phyloP scores from a whole-genome alignment of 1,140 invertebrate genomes.

The Zaprionus vittiger region DNA sequence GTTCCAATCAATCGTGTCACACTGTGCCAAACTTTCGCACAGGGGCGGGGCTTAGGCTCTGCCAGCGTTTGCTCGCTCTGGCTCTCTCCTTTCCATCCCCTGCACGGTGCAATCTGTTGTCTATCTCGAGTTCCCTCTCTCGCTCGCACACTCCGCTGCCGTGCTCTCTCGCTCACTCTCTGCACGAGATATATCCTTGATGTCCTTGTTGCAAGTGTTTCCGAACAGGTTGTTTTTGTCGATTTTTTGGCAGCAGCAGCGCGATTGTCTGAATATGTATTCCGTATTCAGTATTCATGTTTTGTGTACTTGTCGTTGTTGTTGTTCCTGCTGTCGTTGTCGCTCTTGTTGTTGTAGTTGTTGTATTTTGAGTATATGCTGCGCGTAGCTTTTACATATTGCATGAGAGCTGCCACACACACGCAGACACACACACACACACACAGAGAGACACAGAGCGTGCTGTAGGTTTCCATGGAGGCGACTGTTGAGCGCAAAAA shows the following conservation, averaged over 20 bases:
- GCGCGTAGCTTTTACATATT: conserved; percentile 80
- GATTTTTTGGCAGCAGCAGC: conserved; percentile 80
- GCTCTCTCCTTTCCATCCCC: conserved; percentile 44
- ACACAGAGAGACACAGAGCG: conserved; percentile 14
- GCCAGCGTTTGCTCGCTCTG: conserved; percentile 24
- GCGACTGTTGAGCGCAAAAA: conserved; percentile 72
- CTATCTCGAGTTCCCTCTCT: conserved; percentile 43
- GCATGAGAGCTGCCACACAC: conserved; percentile 39
- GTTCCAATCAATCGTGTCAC: not conserved
- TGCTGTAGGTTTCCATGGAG: conserved; percentile 12
- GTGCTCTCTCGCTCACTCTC: conserved; percentile 27
- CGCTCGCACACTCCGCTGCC: conserved; percentile 14
- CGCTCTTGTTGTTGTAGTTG: conserved; percentile 41
- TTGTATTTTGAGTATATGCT: conserved; percentile 77
- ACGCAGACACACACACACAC: conserved; percentile 30
- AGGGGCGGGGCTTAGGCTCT: conserved; percentile 69
- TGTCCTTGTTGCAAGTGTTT: conserved; percentile 83
- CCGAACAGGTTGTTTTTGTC: conserved; percentile 84
- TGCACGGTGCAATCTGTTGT: conserved; percentile 38
- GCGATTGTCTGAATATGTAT: conserved; percentile 78
- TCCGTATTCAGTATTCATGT: conserved; percentile 41
- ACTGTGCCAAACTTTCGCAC: conserved; percentile 68
- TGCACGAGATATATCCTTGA: conserved; percentile 54
- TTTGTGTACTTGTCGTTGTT: conserved; percentile 51
- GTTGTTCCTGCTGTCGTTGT: conserved; percentile 46